phyloP scores from a whole-genome alignment of 1,140 invertebrate species.

The Heterodera carotae region DNA sequence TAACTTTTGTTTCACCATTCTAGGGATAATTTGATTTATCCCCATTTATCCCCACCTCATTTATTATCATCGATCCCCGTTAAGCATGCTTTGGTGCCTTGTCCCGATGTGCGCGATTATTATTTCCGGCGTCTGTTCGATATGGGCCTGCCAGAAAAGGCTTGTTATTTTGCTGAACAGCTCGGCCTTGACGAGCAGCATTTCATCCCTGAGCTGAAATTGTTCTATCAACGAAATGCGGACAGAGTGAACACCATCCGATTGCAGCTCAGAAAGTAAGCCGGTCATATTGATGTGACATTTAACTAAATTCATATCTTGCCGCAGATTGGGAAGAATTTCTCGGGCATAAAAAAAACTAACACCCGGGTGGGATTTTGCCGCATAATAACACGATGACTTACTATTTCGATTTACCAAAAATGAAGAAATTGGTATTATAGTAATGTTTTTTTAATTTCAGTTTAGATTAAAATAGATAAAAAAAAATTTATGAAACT shows the following conservation, averaged over 20 bases:
- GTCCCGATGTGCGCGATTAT: not conserved
- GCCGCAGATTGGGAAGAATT: too few species aligned
- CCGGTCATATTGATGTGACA: not conserved
- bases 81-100: not conserved
- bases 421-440: too few species aligned
- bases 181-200: not conserved
- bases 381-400: too few species aligned
- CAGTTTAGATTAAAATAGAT: too few species aligned
- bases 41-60: not conserved
- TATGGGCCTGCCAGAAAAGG: not conserved
- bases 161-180: constrained; percentile 16
- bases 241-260: not conserved
- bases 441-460: too few species aligned
- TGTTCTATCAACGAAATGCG: not conserved
- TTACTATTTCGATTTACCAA: too few species aligned
- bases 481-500: too few species aligned
- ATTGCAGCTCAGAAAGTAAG: not conserved
- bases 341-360: too few species aligned
- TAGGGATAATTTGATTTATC: too few species aligned
- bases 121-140: constrained; percentile 18
- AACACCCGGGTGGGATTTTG: too few species aligned
- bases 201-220: not conserved
- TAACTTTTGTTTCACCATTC: not conserved
- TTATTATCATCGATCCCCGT: not conserved
- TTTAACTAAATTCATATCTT: not conserved